phyloP scores from a whole-genome alignment of 2,113 vertebrate species.

The Limanda limanda region DNA sequence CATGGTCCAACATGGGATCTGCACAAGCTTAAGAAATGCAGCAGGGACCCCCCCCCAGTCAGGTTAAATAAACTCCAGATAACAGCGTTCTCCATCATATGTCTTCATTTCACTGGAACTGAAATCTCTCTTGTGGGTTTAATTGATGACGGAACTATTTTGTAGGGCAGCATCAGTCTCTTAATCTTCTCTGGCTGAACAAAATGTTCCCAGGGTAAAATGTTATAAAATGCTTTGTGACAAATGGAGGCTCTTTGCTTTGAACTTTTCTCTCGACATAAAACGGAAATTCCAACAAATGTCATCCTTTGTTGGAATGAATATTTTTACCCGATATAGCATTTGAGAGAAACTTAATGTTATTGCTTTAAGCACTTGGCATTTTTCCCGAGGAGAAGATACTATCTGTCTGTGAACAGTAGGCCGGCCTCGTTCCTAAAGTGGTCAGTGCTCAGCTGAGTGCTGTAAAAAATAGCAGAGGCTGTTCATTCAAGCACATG shows the following conservation, averaged over 20 bases:
- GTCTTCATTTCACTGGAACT: slow-evolving; percentile 10
- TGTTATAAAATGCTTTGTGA: slow-evolving; percentile 5
- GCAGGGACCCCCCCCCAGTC: background rate
- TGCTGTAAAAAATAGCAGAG: slow-evolving; percentile 28
- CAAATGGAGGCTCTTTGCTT: slow-evolving; percentile 2
- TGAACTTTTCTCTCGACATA: slow-evolving; percentile 6
- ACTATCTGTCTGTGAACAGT: background rate
- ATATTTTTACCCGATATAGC: background rate
- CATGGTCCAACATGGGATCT: slow-evolving; percentile 13
- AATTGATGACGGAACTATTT: slow-evolving; percentile 32
- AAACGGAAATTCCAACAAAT: slow-evolving; percentile 12
- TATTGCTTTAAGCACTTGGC: background rate
- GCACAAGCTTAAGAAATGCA: slow-evolving; percentile 21
- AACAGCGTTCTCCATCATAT: background rate
- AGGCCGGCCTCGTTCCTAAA: background rate
- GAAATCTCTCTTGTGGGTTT: slow-evolving; percentile 8
- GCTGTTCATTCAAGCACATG: slow-evolving; percentile 57
- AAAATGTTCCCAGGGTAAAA: slow-evolving; percentile 32
- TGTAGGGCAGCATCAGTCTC: slow-evolving; percentile 4
- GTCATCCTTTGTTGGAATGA: background rate
- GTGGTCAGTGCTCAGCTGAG: slow-evolving; percentile 1
- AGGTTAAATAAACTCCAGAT: background rate
- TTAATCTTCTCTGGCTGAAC: slow-evolving; percentile 21
- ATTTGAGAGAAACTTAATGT: slow-evolving; percentile 9
- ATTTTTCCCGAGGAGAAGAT: background rate